These are phyloP conservation scores for Cottoperca gobio DNA, from an alignment of 2,797 vertebrate genomes.

Conservation along the genomic window DNA sequence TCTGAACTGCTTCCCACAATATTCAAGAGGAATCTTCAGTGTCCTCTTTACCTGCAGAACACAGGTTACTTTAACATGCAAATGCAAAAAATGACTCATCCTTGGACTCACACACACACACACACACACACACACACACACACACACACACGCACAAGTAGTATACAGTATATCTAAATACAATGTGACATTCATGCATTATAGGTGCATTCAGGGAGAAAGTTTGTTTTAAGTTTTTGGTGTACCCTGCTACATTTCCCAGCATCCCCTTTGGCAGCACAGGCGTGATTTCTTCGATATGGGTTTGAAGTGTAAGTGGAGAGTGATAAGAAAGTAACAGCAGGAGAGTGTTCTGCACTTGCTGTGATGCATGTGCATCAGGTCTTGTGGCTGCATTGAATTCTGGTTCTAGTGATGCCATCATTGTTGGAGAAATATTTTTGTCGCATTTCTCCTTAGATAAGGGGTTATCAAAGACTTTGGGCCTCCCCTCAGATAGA, in stretches of 20 bases:
- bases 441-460: background rate
- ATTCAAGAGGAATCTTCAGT: slow-evolving; percentile 28
- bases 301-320: slow-evolving; percentile 19
- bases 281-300: slow-evolving; percentile 24
- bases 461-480: no score
- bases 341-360: slow-evolving; percentile 5
- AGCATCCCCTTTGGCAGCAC: slow-evolving; percentile 13
- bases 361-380: slow-evolving; percentile 4
- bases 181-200: slow-evolving; percentile 10
- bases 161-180: slow-evolving; percentile 25
- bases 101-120: background rate
- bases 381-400: slow-evolving; percentile 5
- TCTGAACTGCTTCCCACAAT: slow-evolving; percentile 24
- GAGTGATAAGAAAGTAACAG: slow-evolving; percentile 35
- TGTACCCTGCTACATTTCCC: slow-evolving; percentile 18
- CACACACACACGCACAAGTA: background rate
- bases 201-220: background rate
- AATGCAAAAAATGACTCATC: slow-evolving; percentile 50
- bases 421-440: background rate
- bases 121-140: background rate
- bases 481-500: no score
- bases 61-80: slow-evolving; percentile 61
- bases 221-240: background rate
- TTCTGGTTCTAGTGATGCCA: background rate
- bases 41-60: slow-evolving; percentile 46